Evolutionary conservation across 2,113 vertebrate species (phyloP), one percentile per base, ranked within the genome.

Genomic region (Sceloporus tristichus): DNA sequence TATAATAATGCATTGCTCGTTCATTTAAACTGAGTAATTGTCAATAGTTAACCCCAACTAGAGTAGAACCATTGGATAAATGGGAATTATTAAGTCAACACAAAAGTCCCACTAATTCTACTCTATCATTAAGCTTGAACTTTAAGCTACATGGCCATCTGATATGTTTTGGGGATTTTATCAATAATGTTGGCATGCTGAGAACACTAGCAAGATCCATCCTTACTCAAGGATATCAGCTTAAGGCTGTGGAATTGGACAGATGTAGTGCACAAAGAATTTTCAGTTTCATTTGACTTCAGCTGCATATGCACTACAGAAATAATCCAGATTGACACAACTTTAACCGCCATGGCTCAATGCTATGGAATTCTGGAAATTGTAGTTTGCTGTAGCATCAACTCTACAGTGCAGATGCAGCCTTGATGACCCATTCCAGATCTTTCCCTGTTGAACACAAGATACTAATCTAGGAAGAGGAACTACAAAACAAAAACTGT

Each of bases 221-320:
- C 16, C 29, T 53, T 66, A 53, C 6, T 76, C 56, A 83, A 68
- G 11, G 59, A 38, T 59, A 53, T 42, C 38, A 48, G 11, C 27
- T 19, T 66, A 77, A 68, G 79, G 74, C 38, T 53, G 18, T 82
- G 38, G n/a, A 56, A 75, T 9, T 75, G 11, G 56, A 59, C 38
- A 54, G 27, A 66, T 27, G 66, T 21, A 23, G 1, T 66, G 56
- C 10, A 75, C 34, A 65, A 78, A 84, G n/a, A 66, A 76, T 23
- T n/a, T 74, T 71, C 29, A 29, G 9, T 40, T 13, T 48, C 42
- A 0, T 0, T 9, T 65, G 5, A 8, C 84, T 48, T 48, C 5
- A 4, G 48, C 5, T 48, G 48, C 48, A 48, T 48, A 4, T 5
- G 7, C 48, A 48, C 48, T 48, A 48, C 7, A 48, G 48, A 48